Conservation (phyloP, 2,797 vertebrate genomes). For the Tenualosa thibaudeaui region DNA sequence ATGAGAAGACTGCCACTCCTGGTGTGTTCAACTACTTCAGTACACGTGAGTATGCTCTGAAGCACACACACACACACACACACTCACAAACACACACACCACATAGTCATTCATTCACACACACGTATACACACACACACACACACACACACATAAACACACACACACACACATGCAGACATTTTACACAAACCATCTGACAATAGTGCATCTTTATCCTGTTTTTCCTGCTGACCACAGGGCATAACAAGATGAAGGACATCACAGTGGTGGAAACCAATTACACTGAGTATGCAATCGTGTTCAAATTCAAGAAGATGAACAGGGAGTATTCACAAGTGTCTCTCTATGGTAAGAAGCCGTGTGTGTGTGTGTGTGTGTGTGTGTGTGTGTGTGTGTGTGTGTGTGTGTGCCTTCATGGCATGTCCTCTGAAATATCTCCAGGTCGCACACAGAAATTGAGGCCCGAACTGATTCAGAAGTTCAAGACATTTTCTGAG, state of each 20-base stretch:
- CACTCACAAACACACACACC: background rate
- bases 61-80: conserved; percentile 3
- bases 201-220: too few species aligned
- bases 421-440: background rate
- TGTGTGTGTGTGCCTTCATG: background rate
- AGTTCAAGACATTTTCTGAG: conserved; percentile 68
- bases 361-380: background rate
- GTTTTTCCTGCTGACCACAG: conserved; percentile 50
- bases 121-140: too few species aligned
- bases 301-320: conserved; percentile 76
- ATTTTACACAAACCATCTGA: too few species aligned
- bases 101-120: too few species aligned
- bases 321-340: conserved; percentile 75
- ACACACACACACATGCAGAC: background rate
- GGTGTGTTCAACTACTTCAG: conserved; percentile 79
- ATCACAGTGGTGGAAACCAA: conserved; percentile 79
- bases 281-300: conserved; percentile 76
- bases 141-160: background rate
- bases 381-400: background rate
- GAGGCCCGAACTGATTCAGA: conserved; percentile 60
- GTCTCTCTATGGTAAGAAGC: conserved; percentile 74
- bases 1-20: conserved; percentile 67
- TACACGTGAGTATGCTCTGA: conserved; percentile 64
- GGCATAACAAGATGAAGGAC: conserved; percentile 74
- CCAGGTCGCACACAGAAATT: conserved; percentile 67